Conservation (phyloP, 2,888 invertebrate species). For the Clitarchus hookeri region DNA sequence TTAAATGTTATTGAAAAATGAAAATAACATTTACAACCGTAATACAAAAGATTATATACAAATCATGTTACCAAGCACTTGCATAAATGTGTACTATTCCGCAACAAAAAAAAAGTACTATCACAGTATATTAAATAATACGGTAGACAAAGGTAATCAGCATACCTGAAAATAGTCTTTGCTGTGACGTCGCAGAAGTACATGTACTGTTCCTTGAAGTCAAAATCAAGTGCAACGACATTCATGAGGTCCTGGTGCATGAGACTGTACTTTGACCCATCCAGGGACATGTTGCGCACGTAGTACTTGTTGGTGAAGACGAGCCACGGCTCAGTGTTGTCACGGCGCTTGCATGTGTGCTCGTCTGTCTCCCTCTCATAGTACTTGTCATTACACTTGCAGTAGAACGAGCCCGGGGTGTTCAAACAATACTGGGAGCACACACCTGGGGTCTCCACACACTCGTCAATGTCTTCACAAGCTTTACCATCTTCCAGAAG, state of each 20-base stretch:
- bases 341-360: constrained; percentile 87
- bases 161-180: constrained; percentile 86
- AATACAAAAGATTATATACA: no score
- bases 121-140: not conserved
- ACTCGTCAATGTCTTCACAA: constrained; percentile 91
- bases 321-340: constrained; percentile 81
- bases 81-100: no score
- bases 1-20: no score
- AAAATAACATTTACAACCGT: no score
- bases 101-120: no score
- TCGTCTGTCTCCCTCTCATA: constrained; percentile 87
- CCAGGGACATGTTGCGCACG: constrained; percentile 91
- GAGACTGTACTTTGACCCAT: constrained; percentile 81
- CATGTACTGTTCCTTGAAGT: constrained; percentile 79
- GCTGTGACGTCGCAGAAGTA: constrained; percentile 97
- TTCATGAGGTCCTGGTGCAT: constrained; percentile 95
- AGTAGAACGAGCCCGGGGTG: constrained; percentile 92
- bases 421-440: constrained; percentile 96
- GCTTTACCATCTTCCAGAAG: constrained; percentile 87
- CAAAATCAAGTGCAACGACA: constrained; percentile 95
- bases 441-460: constrained; percentile 81
- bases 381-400: constrained; percentile 92
- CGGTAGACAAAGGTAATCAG: constrained; percentile 45
- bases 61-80: no score
- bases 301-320: constrained; percentile 98